Evolutionary conservation across 2,888 invertebrate species (phyloP), one percentile per base, ranked within the genome.

Genomic region (Lordiphosa andalusiaca): DNA sequence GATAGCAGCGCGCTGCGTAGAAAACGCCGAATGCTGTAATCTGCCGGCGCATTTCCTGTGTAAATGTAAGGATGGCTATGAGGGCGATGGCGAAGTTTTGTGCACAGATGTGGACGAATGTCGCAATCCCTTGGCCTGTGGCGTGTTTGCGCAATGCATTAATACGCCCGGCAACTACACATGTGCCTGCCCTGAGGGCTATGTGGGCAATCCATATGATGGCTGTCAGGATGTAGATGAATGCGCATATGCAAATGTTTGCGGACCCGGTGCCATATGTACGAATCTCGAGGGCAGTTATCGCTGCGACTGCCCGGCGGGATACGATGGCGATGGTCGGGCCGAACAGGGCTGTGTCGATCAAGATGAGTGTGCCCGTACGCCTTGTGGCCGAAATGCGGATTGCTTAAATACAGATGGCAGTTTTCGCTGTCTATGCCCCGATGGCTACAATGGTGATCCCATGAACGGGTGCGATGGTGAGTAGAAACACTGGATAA

Each of bases 21-120:
- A 93, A 89, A 96, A 98, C 90, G 95, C 97, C 39, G 97, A 97
- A 89, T 98, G 98, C 90, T 97, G 97, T 89, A 98, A 98, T 91
- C 91, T 97, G 81, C 97, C 97, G 46, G 95, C 97, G 75, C 96
- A 96, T 91, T 98, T 96, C 90, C 93, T 96, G 77, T 98, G 98
- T 91, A 97, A 96, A 91, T 98, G 98, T 90, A 93, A 94, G 84
- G 93, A 95, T 61, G 97, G 97, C 56, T 98, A 93, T 86, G 94
- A 95, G 89, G 97, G 97, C 63, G 96, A 97, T 83, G 97, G 97
- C 38, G 96, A 97, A 91, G 93, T 93, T 78, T 93, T 93, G 87
- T 98, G 97, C 90, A 91, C 92, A 93, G 97, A 98, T 91, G 93
- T 97, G 73, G 93, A 98, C 88, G 97, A 98, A 91, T 98, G 97